A percentile compares a stretch with the other conserved stretches of the same genome.
Evolutionary conservation across 1,140 invertebrate genomes (phyloP).

Genomic region (Conus betulinus): DNA sequence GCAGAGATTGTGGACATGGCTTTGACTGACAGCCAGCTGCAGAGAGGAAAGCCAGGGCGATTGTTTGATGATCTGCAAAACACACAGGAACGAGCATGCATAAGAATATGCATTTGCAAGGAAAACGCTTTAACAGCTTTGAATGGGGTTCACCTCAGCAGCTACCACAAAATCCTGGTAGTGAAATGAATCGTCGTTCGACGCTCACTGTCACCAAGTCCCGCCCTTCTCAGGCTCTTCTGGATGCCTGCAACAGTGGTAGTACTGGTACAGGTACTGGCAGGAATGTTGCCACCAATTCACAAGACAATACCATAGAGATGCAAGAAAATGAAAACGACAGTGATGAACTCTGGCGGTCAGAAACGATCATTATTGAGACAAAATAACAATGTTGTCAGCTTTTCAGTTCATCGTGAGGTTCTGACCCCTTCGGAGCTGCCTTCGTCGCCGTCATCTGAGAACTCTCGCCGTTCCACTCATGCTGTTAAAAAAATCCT

Average conservation of each 20-base stretch:
- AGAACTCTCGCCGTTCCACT: slow-evolving; percentile 63
- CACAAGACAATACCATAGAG: neutral
- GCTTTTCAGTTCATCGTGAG: slow-evolving; percentile 18
- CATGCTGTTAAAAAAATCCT: slow-evolving; percentile 60
- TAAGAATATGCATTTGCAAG: neutral
- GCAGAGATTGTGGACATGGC: slow-evolving; percentile 14
- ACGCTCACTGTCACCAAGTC: slow-evolving; percentile 65
- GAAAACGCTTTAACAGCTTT: slow-evolving; percentile 24
- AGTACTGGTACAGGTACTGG: neutral
- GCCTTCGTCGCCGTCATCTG: slow-evolving; percentile 58
- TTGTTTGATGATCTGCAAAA: neutral
- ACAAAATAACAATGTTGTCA: slow-evolving; percentile 9
- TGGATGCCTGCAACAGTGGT: slow-evolving; percentile 40
- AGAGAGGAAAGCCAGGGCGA: neutral
- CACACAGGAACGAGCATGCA: neutral
- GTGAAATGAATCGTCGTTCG: slow-evolving; percentile 43
- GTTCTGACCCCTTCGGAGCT: slow-evolving; percentile 54
- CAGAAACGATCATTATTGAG: slow-evolving; percentile 28
- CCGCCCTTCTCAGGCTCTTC: slow-evolving; percentile 61
- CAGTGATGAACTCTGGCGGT: slow-evolving; percentile 20
- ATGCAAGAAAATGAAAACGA: neutral
- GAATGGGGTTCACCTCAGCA: slow-evolving; percentile 47
- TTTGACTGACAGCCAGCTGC: neutral
- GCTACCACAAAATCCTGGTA: slow-evolving; percentile 45
- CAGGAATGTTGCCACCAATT: neutral